Evolutionary conservation across 2,888 invertebrate genomes (phyloP), one percentile per base, ranked within the genome.

Genomic region (Dolichopus griseipennis): DNA sequence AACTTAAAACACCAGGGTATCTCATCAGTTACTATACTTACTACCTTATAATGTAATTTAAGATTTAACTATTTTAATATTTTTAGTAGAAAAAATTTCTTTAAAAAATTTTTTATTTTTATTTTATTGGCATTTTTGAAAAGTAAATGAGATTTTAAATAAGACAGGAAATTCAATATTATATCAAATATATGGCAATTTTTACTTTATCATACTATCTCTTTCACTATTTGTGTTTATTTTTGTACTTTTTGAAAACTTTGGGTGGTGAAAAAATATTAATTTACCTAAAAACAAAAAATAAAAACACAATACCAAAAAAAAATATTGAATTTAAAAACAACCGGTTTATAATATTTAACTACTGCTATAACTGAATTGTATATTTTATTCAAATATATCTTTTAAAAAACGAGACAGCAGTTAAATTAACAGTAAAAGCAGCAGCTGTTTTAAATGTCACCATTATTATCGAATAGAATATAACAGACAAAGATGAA

Each of bases 11-110:
- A 52, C 52, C 52, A n/a, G 52, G 52, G n/a, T 52, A 52, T 52
- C 52, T 52, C 52, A 52, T 52, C 52, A 52, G 52, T 52, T 52
- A 37, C 37, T 52, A n/a, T n/a, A 52, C 52, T 52, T 52, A 18
- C 15, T 52, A 52, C 41, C 41, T 41, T 15, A 41, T 41, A 12
- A 41, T 41, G 15, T 41, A 41, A 12, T 27, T 27, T 27, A 27
- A 41, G 9, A 41, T 41, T 9, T 41, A 15, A 41, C 41, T 41
- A 9, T 41, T 12, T 41, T 41, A 1, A 6, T n/a, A 41, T 41
- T 41, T n/a, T 12, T 12, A 41, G 41, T 41, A 41, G 41, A 41
- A 41, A 41, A n/a, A n/a, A n/a, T n/a, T n/a, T n/a, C n/a, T n/a
- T n/a, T n/a, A n/a, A n/a, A n/a, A n/a, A 41, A 41, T 27, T 27